Evolutionary conservation across 2,888 invertebrate species (phyloP), one percentile per base, ranked within the genome.

Genomic region (Syritta pipiens): DNA sequence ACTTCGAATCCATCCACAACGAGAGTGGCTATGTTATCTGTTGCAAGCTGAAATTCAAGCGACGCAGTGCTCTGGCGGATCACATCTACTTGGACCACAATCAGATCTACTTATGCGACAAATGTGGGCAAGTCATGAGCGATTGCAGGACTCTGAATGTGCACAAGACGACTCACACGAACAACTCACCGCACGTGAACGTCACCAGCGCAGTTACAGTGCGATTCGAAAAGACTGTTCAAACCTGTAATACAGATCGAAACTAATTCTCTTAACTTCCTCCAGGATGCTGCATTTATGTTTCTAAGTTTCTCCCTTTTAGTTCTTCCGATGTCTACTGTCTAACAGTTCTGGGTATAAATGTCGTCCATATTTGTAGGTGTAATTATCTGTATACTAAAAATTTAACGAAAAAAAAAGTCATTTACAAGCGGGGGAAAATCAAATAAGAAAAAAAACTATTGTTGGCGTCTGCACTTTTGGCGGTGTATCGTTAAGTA

Each of bases 21-120:
- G 76, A 72, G 3, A 75, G 68, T 32, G 82, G 74, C 0, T 83
- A 82, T 60, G 82, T 83, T 0, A 57, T 68, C 9, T 84, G 84
- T 35, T 84, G 84, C 30, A 81, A 82, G 7, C 81, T 74, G 4
- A 83, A 82, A 40, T 84, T 82, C 19, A 71, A 48, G 10, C 82
- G 82, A 3, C 83, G 84, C 7, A 71, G 76, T 12, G 55, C 77
- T 19, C 79, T 84, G 1, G 82, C 82, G 5, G 83, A 84, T 22
- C 84, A 84, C 37, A 79, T 84, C 17, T 22, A 48, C 7, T 65
- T 81, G 5, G 44, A 81, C 1, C 83, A 83, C 22, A 53, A 83
- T 10, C 72, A 81, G 48, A 76, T 81, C 1, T 81, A 81, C 37
- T 81, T 83, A 17, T 83, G 83, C 19, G 53, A 81, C 10, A 53